Percentiles rank a stretch among this genome's conserved stretches.
Evolutionary conservation across 2,888 invertebrate species (phyloP).

Genomic region (Spatulosminthurus flaviceps): DNA sequence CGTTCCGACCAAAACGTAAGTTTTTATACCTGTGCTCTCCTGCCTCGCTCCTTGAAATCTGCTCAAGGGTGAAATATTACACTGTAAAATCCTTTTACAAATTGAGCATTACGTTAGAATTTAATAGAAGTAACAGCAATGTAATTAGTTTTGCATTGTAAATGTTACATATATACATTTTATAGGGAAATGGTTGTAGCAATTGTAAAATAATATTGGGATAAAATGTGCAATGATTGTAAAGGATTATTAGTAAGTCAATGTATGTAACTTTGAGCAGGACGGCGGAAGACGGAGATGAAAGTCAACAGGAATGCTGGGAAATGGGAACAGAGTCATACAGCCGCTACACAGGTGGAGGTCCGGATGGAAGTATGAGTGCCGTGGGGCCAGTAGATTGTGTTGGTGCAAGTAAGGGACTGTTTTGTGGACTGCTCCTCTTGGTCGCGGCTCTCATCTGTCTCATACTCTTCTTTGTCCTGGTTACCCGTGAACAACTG

Average conservation of each 20-base stretch:
- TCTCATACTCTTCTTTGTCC: constrained; percentile 93
- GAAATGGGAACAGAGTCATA: constrained; percentile 63
- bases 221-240: too few relatives aligned
- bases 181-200: too few relatives aligned
- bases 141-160: too few relatives aligned
- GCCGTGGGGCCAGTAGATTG: constrained; percentile 81
- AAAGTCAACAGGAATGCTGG: constrained; percentile 63
- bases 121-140: too few relatives aligned
- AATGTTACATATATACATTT: too few relatives aligned
- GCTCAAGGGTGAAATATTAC: too few relatives aligned
- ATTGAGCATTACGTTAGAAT: too few relatives aligned
- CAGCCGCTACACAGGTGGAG: constrained; percentile 62
- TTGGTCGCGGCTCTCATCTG: constrained; percentile 91
- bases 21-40: constrained; percentile 4
- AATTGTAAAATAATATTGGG: too few relatives aligned
- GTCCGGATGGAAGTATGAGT: constrained; percentile 56
- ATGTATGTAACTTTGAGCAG: constrained; percentile 37
- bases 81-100: too few relatives aligned
- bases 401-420: constrained; percentile 91
- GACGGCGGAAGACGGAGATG: constrained; percentile 62
- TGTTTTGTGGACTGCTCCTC: constrained; percentile 89
- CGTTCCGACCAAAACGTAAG: constrained; percentile 74
- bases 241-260: too few relatives aligned
- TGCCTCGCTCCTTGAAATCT: not conserved
- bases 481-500: constrained; percentile 85